phyloP scores from a whole-genome alignment of 2,888 invertebrate genomes.

The Leptopilina syphax region DNA sequence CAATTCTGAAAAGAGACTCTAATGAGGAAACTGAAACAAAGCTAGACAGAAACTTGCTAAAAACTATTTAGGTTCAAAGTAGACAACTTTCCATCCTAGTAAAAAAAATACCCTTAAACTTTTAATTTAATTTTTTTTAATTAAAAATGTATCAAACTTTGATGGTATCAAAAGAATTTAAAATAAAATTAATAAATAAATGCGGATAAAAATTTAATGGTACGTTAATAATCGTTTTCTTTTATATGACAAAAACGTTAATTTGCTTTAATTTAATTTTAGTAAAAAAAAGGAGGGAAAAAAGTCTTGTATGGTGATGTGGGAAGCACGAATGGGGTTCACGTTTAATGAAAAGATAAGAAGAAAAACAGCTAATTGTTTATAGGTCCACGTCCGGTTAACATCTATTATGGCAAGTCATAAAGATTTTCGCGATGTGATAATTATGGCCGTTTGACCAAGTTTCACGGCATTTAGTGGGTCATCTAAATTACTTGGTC shows the following conservation, averaged over 20 bases:
- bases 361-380: conserved; percentile 58
- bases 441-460: conserved; percentile 66
- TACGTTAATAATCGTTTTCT: not conserved
- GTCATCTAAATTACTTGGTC: conserved; percentile 60
- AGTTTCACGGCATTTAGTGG: conserved; percentile 65
- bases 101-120: no score
- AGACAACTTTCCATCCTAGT: no score
- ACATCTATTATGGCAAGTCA: conserved; percentile 57
- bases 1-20: no score
- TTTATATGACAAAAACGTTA: not conserved
- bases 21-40: no score
- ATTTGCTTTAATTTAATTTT: conserved; percentile 28
- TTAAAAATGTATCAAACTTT: no score
- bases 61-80: no score
- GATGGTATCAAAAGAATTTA: not conserved
- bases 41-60: no score
- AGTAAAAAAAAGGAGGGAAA: not conserved
- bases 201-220: not conserved
- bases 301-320: not conserved
- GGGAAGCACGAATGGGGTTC: not conserved
- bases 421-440: conserved; percentile 65
- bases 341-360: conserved; percentile 34
- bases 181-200: not conserved
- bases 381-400: conserved; percentile 55
- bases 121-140: no score